Evolutionary conservation across 2,888 invertebrate species (phyloP), one percentile per base, ranked within the genome.

Genomic region (Eupelmus urozonus): DNA sequence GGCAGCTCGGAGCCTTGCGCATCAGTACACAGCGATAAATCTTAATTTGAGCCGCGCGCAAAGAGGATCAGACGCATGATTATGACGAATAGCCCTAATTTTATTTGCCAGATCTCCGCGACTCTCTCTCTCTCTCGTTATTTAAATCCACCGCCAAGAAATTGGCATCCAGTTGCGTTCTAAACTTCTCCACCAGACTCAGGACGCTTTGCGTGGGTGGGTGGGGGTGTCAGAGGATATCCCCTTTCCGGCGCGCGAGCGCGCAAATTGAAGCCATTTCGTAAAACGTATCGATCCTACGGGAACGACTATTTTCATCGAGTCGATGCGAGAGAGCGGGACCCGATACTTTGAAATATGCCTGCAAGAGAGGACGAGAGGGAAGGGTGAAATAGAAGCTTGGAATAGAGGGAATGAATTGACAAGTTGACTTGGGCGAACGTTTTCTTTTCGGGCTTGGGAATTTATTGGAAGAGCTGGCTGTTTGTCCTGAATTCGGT

Each of bases 221-320:
- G n/a, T n/a, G n/a, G n/a, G n/a, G n/a, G n/a, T n/a, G n/a, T n/a
- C n/a, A n/a, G n/a, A 18, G 45, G 57, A 70, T n/a, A n/a, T 70
- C 59, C 13, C 25, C 5, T 59, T 59, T 42, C 59, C 20, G 18
- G 23, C 40, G 9, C n/a, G n/a, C n/a, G n/a, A n/a, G n/a, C n/a
- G 23, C 25, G 49, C 40, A 57, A 57, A 69, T 57, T 57, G 69
- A 57, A 57, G 57, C 57, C 4, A 25, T 49, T 70, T 49, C 70
- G 49, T 29, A 25, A 53, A 72, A 55, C 53, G 27, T 55, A 72
- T 72, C n/a, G 72, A 72, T 63, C 63, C 72, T 53, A 16, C 5
- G 62, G 63, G 63, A 63, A 42, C 60, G 16, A 60, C 71, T 45
- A 34, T 60, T 70, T 20, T 49, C 23, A 29, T 42, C 40, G 57